Evolutionary conservation across 2,113 vertebrate genomes (phyloP).

Genomic region (Chascanopsetta lugubris): DNA sequence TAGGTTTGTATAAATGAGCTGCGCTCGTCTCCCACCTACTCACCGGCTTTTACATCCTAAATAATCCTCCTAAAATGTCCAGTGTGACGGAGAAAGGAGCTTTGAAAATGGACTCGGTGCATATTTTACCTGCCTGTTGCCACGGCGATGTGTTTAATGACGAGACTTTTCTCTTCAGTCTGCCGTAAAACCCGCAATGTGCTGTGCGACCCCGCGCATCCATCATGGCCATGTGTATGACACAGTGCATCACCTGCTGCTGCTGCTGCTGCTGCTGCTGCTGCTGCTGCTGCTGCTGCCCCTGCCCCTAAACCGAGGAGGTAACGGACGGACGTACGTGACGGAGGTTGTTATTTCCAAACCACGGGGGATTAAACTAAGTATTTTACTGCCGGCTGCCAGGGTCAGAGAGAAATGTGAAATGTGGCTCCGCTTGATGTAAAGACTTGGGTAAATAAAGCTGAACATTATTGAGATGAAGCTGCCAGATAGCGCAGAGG

Average conservation of each 20-base stretch:
- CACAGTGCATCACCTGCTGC: neutral
- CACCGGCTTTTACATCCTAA: neutral
- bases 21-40: neutral
- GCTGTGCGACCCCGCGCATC: neutral
- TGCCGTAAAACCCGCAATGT: neutral
- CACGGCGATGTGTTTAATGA: neutral
- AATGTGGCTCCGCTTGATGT: conserved; percentile 3
- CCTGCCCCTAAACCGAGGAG: neutral
- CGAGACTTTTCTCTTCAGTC: neutral
- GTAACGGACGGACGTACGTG: neutral
- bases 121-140: neutral
- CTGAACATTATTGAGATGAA: conserved; percentile 34
- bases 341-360: neutral
- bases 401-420: conserved; percentile 3
- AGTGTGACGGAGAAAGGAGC: neutral
- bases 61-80: neutral
- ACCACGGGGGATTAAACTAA: neutral
- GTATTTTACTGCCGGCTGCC: conserved; percentile 3
- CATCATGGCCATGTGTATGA: neutral
- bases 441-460: conserved; percentile 27
- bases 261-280: neutral
- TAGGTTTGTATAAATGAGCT: neutral
- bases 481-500: conserved; percentile 21
- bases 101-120: neutral
- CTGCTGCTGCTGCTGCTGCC: neutral